A percentile compares a stretch with the other conserved stretches of the same genome.
Conservation (phyloP, 2,797 vertebrate species). For the Miopithecus talapoin region DNA sequence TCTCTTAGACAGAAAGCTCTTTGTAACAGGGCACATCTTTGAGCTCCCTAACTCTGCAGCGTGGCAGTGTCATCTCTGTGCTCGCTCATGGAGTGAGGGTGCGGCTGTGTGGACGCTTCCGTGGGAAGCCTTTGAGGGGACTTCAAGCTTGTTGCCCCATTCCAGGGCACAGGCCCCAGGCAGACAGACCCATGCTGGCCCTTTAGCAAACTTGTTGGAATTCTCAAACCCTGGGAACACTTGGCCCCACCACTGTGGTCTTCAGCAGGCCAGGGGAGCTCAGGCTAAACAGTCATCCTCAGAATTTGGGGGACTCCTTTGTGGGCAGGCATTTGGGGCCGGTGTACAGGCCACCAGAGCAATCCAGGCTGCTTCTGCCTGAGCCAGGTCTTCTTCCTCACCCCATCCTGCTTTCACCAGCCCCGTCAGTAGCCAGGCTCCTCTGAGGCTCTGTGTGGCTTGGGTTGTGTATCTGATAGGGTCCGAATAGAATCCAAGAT, state of each 20-base stretch:
- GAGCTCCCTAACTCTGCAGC: background rate
- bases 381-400: background rate
- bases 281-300: no score
- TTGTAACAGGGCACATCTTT: background rate
- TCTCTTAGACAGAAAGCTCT: background rate
- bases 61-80: no score
- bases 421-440: fast-evolving
- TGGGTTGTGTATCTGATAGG: background rate
- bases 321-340: no score
- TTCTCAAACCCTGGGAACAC: background rate
- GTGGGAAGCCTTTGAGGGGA: no score
- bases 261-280: background rate
- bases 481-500: background rate
- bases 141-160: no score
- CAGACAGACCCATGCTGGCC: no score
- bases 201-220: background rate
- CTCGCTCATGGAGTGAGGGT: background rate
- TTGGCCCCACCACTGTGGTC: no score
- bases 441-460: background rate
- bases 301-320: no score
- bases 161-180: background rate
- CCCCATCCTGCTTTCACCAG: fast-evolving
- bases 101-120: fast-evolving
- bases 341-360: background rate
- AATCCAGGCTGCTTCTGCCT: background rate